Conservation (phyloP, 1,140 invertebrate genomes). For the Tetranychus cinnabarinus region DNA sequence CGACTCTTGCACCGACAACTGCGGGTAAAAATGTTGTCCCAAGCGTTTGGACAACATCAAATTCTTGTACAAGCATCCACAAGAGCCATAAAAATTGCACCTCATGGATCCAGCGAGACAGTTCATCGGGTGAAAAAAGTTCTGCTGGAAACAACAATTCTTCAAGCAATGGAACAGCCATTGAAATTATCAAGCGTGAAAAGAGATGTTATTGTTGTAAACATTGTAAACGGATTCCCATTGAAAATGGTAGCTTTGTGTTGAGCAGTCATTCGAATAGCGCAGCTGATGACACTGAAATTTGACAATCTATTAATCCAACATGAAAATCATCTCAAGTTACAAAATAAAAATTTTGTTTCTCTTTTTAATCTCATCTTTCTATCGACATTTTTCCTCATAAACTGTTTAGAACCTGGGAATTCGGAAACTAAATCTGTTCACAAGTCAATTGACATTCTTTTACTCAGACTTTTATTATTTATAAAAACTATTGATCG, state of each 20-base stretch:
- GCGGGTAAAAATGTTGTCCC: not conserved
- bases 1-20: not conserved
- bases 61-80: not conserved
- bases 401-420: too few species aligned
- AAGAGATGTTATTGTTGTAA: not conserved
- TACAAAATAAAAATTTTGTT: too few species aligned
- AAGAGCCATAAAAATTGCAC: slow-evolving; percentile 1
- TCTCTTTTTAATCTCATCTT: too few species aligned
- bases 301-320: slow-evolving; percentile 4
- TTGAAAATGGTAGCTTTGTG: not conserved
- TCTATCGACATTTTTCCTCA: too few species aligned
- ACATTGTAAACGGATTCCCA: not conserved
- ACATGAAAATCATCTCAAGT: too few species aligned
- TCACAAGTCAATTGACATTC: too few species aligned
- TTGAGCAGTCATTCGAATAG: slow-evolving; percentile 3
- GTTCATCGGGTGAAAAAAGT: not conserved
- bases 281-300: slow-evolving; percentile 1
- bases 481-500: too few species aligned
- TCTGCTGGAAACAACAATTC: not conserved
- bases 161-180: not conserved
- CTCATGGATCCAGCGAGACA: not conserved
- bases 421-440: too few species aligned
- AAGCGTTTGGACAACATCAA: not conserved
- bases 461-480: too few species aligned
- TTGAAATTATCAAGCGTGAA: not conserved